A percentile compares a stretch with the other conserved stretches of the same genome.
These are phyloP conservation scores for Orthosia cruda DNA, from an alignment of 2,888 invertebrate genomes.

Conservation along the genomic window DNA sequence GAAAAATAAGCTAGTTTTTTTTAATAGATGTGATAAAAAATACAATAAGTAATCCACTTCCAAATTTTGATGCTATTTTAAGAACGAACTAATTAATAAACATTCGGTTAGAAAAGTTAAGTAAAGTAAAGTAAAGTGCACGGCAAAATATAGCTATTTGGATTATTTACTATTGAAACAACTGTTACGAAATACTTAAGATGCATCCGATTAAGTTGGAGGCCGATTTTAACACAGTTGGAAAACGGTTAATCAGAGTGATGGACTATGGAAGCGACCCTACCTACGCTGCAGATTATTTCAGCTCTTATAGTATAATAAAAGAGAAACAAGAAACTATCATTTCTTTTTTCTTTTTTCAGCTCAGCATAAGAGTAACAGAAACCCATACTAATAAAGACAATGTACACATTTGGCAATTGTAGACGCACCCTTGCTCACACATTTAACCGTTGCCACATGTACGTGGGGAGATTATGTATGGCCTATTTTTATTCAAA, in stretches of 20 bases:
- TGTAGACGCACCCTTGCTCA: constrained; percentile 54
- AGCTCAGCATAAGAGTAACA: constrained; percentile 28
- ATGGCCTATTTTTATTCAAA: constrained; percentile 72
- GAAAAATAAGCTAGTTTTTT: too few relatives aligned
- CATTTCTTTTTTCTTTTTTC: constrained; percentile 9
- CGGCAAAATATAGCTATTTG: constrained; percentile 5
- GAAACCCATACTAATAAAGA: constrained; percentile 47
- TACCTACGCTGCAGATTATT: background rate
- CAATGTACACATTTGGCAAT: constrained; percentile 38
- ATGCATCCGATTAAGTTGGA: too few relatives aligned
- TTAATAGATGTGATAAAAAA: too few relatives aligned
- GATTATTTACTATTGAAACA: too few relatives aligned
- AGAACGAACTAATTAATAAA: background rate
- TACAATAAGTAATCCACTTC: too few relatives aligned
- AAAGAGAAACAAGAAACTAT: background rate
- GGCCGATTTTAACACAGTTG: too few relatives aligned
- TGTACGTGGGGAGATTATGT: constrained; percentile 70
- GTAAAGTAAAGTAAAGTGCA: too few relatives aligned
- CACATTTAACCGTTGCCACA: constrained; percentile 59
- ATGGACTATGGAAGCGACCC: background rate
- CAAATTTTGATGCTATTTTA: too few relatives aligned
- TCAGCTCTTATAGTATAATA: background rate
- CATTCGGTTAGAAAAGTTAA: too few relatives aligned
- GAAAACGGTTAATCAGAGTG: too few relatives aligned
- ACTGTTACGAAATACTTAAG: too few relatives aligned